phyloP scores from a whole-genome alignment of 2,113 vertebrate genomes.

The Odontophorus gujanensis region DNA sequence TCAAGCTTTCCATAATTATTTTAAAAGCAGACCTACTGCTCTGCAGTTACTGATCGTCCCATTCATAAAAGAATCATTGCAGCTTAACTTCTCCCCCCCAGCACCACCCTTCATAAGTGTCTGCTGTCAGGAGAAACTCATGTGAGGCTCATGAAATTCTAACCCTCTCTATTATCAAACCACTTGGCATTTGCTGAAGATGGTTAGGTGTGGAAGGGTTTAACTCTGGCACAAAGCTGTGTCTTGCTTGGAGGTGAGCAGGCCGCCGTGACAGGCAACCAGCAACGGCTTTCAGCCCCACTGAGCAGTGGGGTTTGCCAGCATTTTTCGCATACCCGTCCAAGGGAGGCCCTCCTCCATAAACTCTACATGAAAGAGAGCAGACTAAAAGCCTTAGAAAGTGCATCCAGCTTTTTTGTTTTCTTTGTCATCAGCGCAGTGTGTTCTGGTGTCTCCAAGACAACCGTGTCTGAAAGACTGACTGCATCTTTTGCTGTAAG shows the following conservation, averaged over 20 bases:
- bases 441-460: slow-evolving; percentile 76
- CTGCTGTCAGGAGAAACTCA: not conserved
- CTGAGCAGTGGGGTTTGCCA: slow-evolving; percentile 10
- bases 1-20: not conserved
- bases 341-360: slow-evolving; percentile 58
- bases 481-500: slow-evolving; percentile 67
- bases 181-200: not conserved
- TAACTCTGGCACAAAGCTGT: not conserved
- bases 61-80: not conserved
- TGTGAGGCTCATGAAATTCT: not conserved
- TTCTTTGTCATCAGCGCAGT: slow-evolving; percentile 68
- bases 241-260: not conserved
- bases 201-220: not conserved
- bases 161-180: not conserved
- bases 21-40: not conserved
- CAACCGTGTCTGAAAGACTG: slow-evolving; percentile 67
- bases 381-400: slow-evolving; percentile 68
- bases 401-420: slow-evolving; percentile 73
- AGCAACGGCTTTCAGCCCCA: slow-evolving; percentile 45
- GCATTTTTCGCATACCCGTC: slow-evolving; percentile 59
- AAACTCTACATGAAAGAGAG: slow-evolving; percentile 60
- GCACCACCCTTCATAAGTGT: not conserved
- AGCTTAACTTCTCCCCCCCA: not conserved
- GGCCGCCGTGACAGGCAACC: not conserved
- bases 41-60: not conserved